A percentile compares a stretch with the other conserved stretches of the same genome.
These are phyloP conservation scores for Prinia subflava DNA, from an alignment of 2,113 vertebrate species.

Conservation along the genomic window DNA sequence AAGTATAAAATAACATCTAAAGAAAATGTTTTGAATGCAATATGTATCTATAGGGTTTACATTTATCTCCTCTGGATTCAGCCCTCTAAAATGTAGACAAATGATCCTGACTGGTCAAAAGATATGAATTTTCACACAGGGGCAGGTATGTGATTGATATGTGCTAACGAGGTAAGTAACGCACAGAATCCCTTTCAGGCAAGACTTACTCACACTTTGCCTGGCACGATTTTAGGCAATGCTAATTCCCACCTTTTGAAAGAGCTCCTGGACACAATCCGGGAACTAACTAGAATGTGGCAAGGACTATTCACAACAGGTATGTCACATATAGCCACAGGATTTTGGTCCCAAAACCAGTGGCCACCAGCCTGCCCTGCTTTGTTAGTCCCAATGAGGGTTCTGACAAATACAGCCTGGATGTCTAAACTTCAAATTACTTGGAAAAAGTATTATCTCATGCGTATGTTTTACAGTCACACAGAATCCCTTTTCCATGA, in stretches of 20 bases:
- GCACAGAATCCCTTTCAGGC: background rate
- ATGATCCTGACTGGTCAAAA: background rate
- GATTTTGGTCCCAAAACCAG: background rate
- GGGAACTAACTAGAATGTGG: background rate
- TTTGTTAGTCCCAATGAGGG: background rate
- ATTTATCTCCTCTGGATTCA: background rate
- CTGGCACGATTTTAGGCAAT: background rate
- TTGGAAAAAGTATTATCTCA: background rate
- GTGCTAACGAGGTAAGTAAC: background rate
- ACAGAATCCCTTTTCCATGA: background rate
- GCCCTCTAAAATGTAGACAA: background rate
- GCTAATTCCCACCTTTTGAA: background rate
- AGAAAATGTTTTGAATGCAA: background rate
- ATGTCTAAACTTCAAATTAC: background rate
- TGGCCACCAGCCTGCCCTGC: background rate
- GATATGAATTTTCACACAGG: background rate
- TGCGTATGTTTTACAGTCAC: background rate
- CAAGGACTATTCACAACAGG: background rate
- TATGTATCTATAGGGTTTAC: background rate
- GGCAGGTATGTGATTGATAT: background rate
- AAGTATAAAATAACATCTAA: background rate
- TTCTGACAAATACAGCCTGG: background rate
- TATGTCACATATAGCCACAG: fast-evolving
- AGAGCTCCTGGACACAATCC: background rate
- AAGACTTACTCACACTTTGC: background rate